phyloP scores from a whole-genome alignment of 2,888 invertebrate genomes.

The Tiphia femorata region DNA sequence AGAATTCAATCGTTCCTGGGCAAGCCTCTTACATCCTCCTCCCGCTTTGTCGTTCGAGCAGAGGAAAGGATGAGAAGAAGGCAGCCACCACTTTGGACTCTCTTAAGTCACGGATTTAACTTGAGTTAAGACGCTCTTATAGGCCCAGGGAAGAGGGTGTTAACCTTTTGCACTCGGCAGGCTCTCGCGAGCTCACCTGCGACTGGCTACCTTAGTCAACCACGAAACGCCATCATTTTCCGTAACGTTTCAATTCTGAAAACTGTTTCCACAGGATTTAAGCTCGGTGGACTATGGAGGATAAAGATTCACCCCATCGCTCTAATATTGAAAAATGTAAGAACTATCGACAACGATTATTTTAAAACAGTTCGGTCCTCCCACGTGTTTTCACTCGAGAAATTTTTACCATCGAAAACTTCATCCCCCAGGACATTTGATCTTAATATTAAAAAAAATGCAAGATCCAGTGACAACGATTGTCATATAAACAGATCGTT shows the following conservation, averaged over 20 bases:
- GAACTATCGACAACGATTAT: too few species aligned
- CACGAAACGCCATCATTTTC: conserved; percentile 50
- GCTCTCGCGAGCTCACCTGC: conserved; percentile 47
- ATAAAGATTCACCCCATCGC: too few species aligned
- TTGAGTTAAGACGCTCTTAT: conserved; percentile 52
- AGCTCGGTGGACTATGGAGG: not conserved
- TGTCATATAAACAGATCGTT: too few species aligned
- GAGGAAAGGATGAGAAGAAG: too few species aligned
- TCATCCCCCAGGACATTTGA: too few species aligned
- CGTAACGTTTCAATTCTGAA: conserved; percentile 49
- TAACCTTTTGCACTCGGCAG: conserved; percentile 54
- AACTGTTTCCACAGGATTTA: not conserved
- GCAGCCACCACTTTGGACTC: conserved; percentile 35
- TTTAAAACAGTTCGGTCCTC: too few species aligned
- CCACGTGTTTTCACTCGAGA: too few species aligned
- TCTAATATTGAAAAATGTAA: too few species aligned
- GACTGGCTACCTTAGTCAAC: conserved; percentile 47
- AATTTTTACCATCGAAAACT: too few species aligned
- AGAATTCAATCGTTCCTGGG: conserved; percentile 15
- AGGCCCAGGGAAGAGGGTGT: conserved; percentile 59
- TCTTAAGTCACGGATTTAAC: conserved; percentile 50
- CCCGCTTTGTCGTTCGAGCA: not conserved
- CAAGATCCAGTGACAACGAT: too few species aligned
- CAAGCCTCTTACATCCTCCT: conserved; percentile 9
- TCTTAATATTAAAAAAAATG: too few species aligned